Conservation (phyloP, 30 jellyfish, hydroid and myxozoan species). For the Hydra vulgaris region DNA sequence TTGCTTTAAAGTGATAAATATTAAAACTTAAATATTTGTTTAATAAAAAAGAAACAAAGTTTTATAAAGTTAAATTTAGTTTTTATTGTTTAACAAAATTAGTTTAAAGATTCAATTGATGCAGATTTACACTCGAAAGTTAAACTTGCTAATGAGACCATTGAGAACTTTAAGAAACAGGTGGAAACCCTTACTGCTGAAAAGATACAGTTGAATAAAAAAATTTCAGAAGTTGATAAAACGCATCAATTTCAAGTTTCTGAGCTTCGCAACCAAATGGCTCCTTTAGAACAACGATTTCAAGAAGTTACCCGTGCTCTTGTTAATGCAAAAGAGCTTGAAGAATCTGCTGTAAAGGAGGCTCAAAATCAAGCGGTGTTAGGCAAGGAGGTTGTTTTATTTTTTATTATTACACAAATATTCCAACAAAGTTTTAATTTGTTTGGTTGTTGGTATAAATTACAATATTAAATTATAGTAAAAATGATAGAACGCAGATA, state of each 20-base stretch:
- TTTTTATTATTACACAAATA: too few species aligned
- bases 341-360: slow-evolving; percentile 51
- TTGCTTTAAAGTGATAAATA: background rate
- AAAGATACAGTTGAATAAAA: slow-evolving; percentile 24
- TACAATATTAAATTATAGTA: too few species aligned
- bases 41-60: too few species aligned
- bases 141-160: slow-evolving; percentile 16
- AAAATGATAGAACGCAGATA: too few species aligned
- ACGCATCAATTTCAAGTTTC: slow-evolving; percentile 30
- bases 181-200: slow-evolving; percentile 43
- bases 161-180: slow-evolving; percentile 8
- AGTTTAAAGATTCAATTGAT: background rate
- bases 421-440: too few species aligned
- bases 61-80: too few species aligned
- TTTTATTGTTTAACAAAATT: too few species aligned
- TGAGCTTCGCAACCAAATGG: slow-evolving; percentile 28
- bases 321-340: slow-evolving; percentile 43
- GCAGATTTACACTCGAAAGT: slow-evolving; percentile 16
- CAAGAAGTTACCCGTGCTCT: slow-evolving; percentile 39
- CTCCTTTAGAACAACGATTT: slow-evolving; percentile 39
- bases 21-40: background rate
- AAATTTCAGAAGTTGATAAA: slow-evolving; percentile 35
- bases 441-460: too few species aligned
- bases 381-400: slow-evolving; percentile 51
- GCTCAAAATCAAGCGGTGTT: slow-evolving; percentile 31